These are phyloP conservation scores for Mastomys coucha DNA, from an alignment of 2,113 vertebrate genomes.

Conservation along the genomic window DNA sequence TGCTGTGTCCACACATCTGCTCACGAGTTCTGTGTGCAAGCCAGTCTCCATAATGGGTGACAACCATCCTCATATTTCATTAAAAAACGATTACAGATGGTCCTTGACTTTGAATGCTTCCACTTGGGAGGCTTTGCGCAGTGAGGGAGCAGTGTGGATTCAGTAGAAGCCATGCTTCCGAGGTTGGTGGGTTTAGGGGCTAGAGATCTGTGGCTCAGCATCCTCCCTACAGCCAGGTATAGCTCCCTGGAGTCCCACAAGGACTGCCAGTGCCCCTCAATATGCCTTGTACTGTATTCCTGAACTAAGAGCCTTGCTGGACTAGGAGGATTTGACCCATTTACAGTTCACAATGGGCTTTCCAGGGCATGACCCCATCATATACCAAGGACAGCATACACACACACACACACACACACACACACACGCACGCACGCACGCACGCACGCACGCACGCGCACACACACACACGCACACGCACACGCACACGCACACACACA, in stretches of 20 bases:
- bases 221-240: background rate
- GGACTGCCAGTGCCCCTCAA: background rate
- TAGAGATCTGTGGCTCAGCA: background rate
- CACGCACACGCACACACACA: background rate
- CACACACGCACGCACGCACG: background rate
- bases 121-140: background rate
- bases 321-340: background rate
- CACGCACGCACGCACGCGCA: too few relatives aligned
- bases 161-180: background rate
- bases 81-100: background rate
- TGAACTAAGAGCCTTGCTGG: background rate
- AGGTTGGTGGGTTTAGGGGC: too few relatives aligned
- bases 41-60: too few relatives aligned
- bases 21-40: fast-evolving
- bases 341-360: background rate
- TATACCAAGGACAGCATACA: background rate
- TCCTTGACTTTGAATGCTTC: too few relatives aligned
- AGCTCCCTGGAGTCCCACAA: background rate
- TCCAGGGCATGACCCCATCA: background rate
- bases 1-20: fast-evolving
- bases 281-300: background rate
- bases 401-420: background rate
- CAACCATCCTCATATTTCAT: background rate
- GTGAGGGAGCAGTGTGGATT: background rate
- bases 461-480: too few relatives aligned